Percentiles rank a stretch among this genome's conserved stretches.
phyloP scores from a whole-genome alignment of 2,113 vertebrate genomes.

The Oceanodroma tethys region DNA sequence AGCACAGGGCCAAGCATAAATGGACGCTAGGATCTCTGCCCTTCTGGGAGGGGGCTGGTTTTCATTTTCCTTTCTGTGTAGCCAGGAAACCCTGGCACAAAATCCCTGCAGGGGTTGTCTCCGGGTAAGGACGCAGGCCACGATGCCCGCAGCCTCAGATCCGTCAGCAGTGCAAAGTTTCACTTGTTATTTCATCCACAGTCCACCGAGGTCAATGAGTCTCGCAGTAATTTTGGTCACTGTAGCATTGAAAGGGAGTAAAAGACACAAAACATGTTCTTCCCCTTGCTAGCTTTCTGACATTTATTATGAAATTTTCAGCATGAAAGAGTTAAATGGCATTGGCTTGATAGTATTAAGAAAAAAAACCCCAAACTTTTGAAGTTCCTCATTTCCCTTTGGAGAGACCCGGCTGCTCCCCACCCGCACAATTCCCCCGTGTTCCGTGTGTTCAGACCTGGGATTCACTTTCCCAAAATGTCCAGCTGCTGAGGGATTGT shows the following conservation, averaged over 20 bases:
- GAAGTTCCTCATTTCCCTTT: neutral
- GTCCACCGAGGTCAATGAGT: too few relatives aligned
- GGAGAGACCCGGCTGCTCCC: neutral
- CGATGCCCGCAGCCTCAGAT: neutral
- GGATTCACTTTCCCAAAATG: neutral
- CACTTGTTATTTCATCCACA: neutral
- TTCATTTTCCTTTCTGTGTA: neutral
- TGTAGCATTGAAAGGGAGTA: neutral
- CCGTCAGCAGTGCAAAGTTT: neutral
- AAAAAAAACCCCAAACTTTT: neutral
- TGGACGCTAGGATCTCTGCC: neutral
- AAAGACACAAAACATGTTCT: neutral
- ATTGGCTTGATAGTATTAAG: neutral
- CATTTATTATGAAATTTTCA: too few relatives aligned
- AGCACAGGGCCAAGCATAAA: neutral
- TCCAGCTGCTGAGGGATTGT: accelerated
- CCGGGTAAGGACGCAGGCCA: neutral
- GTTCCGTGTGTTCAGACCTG: accelerated
- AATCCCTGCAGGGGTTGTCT: neutral
- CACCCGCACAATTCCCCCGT: neutral
- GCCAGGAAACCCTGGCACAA: neutral
- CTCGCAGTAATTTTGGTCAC: neutral
- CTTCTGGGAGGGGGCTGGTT: neutral
- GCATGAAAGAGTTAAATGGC: too few relatives aligned
- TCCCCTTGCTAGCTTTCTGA: neutral